Evolutionary conservation across 2,113 vertebrate genomes (phyloP), one percentile per base, ranked within the genome.

Genomic region (Psammodynastes pulverulentus): DNA sequence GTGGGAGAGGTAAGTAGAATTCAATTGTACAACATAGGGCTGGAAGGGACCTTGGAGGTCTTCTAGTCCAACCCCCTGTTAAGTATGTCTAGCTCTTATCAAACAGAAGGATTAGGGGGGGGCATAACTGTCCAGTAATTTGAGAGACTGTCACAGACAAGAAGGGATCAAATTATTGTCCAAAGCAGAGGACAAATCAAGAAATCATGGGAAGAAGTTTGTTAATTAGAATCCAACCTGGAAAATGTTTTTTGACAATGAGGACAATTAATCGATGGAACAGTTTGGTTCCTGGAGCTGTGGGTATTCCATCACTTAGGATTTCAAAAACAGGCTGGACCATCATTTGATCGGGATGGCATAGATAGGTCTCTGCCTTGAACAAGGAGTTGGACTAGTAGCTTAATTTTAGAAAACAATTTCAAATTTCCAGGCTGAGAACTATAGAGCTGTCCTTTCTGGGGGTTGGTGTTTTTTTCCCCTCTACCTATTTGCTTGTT

Each of bases 1-100:
- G 94, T 62, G 54, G 67, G 49, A 92, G 48, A 84, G 96, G 97
- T 97, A 79, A 96, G 96, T 89, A 3, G 0, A 23, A 45, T 91
- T 89, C 24, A 0, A 56, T 72, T 48, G 1, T 34, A 34, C 13
- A 67, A n/a, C 29, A n/a, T 67, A 67, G 29, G 13, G 62, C 13
- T 67, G 62, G 62, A 7, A 67, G 29, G 62, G n/a, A 17, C 0
- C 29, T 17, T 34, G 62, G 12, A 67, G 62, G 29, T 67, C 62
- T 67, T 67, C 13, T 67, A 67, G 29, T 67, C 5, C 12, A 34
- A 5, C 13, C 62, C 24, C 12, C 13, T 67, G 13, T 10, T 67
- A 67, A 67, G 12, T 2, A 17, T 15, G 29, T 15, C 29, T 67
- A 67, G 62, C 62, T 34, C 24, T 2, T 58, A 26, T 58, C 9